A percentile compares a stretch with the other conserved stretches of the same genome.
These are phyloP conservation scores for Entomobrya multifasciata DNA, from an alignment of 2,888 invertebrate genomes.

Conservation along the genomic window DNA sequence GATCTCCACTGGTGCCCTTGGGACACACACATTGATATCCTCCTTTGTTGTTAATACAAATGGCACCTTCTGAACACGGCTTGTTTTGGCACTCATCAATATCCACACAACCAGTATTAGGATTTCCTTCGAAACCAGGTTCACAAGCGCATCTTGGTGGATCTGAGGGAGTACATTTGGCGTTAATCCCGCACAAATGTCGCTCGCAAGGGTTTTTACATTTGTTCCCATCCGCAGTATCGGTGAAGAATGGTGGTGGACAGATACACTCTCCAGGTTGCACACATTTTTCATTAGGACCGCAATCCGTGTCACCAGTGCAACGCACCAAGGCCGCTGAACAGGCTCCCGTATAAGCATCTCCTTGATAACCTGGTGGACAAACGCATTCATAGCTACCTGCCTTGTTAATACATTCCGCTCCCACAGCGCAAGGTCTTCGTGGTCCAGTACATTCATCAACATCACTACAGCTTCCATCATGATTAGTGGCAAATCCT, in stretches of 20 bases:
- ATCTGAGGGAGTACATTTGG: constrained; percentile 80
- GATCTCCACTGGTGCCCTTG: constrained; percentile 90
- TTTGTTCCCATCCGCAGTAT: constrained; percentile 90
- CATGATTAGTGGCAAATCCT: constrained; percentile 88
- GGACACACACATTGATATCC: constrained; percentile 93
- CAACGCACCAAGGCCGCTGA: constrained; percentile 91
- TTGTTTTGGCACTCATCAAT: constrained; percentile 91
- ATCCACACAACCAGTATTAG: constrained; percentile 87
- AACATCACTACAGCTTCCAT: constrained; percentile 92
- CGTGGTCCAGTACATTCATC: constrained; percentile 91
- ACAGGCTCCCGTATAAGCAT: constrained; percentile 85
- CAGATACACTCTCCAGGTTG: constrained; percentile 96
- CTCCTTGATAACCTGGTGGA: constrained; percentile 85
- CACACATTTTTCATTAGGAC: constrained; percentile 92
- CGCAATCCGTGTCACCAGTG: constrained; percentile 90
- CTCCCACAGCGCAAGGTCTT: constrained; percentile 89
- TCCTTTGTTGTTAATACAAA: constrained; percentile 92
- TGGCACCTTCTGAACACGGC: constrained; percentile 93
- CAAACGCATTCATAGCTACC: constrained; percentile 91
- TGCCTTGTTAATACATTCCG: constrained; percentile 90
- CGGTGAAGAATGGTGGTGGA: constrained; percentile 93
- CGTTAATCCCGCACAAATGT: constrained; percentile 93
- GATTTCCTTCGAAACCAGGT: constrained; percentile 94
- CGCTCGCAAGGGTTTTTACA: constrained; percentile 96
- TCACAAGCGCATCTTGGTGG: constrained; percentile 88